A percentile compares a stretch with the other conserved stretches of the same genome.
phyloP scores from a whole-genome alignment of 2,113 vertebrate genomes.

The Abramis brama region DNA sequence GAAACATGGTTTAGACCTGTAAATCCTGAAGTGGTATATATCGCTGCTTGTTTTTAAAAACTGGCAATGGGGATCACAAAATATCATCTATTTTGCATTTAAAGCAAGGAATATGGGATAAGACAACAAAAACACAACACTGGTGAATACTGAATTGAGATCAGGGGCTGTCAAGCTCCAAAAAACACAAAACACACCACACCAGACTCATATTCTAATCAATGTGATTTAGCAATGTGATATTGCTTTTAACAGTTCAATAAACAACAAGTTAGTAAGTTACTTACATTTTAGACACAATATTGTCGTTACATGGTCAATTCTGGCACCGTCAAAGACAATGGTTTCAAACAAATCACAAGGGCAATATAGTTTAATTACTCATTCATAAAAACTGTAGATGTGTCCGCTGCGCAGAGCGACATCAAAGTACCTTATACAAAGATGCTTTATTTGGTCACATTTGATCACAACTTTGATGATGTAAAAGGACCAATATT shows the following conservation, averaged over 20 bases:
- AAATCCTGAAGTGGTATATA: constrained; percentile 37
- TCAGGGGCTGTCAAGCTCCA: neutral
- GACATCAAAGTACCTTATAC: too few species aligned
- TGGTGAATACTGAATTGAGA: neutral
- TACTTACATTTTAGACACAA: neutral
- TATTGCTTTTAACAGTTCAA: neutral
- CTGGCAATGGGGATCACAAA: constrained; percentile 2
- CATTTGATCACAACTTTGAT: too few species aligned
- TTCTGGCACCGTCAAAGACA: too few species aligned
- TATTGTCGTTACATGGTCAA: neutral
- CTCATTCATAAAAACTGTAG: neutral
- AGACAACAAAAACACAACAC: neutral
- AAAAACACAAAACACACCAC: neutral
- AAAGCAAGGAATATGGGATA: neutral
- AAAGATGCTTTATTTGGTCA: too few species aligned
- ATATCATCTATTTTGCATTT: neutral
- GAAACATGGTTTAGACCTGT: constrained; percentile 44
- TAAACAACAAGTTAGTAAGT: neutral
- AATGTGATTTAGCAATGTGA: neutral
- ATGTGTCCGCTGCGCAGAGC: too few species aligned
- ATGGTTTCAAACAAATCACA: too few species aligned
- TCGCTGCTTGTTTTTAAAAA: constrained; percentile 34
- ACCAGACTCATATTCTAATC: constrained; percentile 15
- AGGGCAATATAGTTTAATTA: neutral
- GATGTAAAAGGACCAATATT: too few species aligned